A percentile compares a stretch with the other conserved stretches of the same genome.
These are phyloP conservation scores for Gisinianus flammeolus DNA, from an alignment of 2,888 invertebrate species.

Conservation along the genomic window DNA sequence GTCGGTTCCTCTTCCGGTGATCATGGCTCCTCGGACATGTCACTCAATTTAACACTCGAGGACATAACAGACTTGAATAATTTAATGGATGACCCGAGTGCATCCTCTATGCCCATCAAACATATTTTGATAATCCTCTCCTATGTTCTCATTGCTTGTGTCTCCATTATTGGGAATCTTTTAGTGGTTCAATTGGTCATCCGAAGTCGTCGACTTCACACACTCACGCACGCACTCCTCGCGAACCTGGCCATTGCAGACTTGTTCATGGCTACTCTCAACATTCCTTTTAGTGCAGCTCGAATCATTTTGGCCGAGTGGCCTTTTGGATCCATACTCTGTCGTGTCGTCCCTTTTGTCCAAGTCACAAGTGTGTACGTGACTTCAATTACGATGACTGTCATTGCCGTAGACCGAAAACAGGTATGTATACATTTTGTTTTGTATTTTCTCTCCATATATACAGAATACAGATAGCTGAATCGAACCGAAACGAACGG, in stretches of 20 bases:
- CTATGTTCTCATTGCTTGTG: constrained; percentile 52
- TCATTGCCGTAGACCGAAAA: constrained; percentile 63
- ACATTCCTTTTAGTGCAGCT: constrained; percentile 62
- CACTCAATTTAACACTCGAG: constrained; percentile 48
- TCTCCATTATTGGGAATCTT: constrained; percentile 57
- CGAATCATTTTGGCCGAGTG: constrained; percentile 62
- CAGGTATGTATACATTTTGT: constrained; percentile 59
- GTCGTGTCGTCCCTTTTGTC: constrained; percentile 62
- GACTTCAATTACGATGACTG: constrained; percentile 63
- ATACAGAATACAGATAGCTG: too few relatives aligned
- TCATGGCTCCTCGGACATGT: constrained; percentile 36
- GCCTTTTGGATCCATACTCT: constrained; percentile 63
- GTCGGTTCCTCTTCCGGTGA: neutral
- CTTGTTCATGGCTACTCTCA: constrained; percentile 61
- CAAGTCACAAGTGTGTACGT: constrained; percentile 63
- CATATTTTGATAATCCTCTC: constrained; percentile 52
- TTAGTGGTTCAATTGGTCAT: constrained; percentile 61
- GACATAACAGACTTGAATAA: constrained; percentile 55
- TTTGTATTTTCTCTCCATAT: neutral
- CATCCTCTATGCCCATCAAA: constrained; percentile 44
- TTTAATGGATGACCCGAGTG: constrained; percentile 45
- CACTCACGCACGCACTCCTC: constrained; percentile 67
- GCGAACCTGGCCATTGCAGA: constrained; percentile 66
- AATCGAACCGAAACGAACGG: neutral
- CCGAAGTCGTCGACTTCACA: constrained; percentile 65